Evolutionary conservation across 2,888 invertebrate genomes (phyloP), one percentile per base, ranked within the genome.

Genomic region (Argyra leucocephala): DNA sequence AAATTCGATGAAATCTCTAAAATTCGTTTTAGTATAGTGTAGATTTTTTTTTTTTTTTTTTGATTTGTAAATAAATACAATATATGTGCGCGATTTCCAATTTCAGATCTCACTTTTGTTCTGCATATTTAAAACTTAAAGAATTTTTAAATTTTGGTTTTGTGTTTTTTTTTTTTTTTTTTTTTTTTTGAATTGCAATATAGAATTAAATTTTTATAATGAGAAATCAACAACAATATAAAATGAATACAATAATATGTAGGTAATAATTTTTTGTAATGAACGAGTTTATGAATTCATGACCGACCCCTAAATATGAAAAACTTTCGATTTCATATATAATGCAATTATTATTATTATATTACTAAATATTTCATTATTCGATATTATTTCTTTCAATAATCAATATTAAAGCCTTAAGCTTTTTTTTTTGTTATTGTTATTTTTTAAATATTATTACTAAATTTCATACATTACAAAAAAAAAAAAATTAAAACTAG

Each of bases 271-370:
- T n/a, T n/a, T n/a, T n/a, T n/a, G n/a, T n/a, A n/a, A 48, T 48
- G n/a, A 48, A 48, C 48, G 15, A 48, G 48, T 48, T 48, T 12
- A 18, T 48, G 2, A 48, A 48, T 48, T 48, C 48, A 48, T 12
- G 48, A 18, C 48, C 48, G 48, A 48, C 48, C 48, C 48, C 48
- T 48, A 48, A 48, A 15, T n/a, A 15, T 18, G n/a, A 48, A 18
- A 48, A 48, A 48, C 48, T 48, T 48, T 48, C 48, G n/a, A 48
- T 48, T 48, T 48, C 48, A 48, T 48, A 48, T 48, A 48, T 18
- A 48, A 48, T 48, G 48, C 48, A 48, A 48, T 31, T 31, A 31
- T 31, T 31, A 31, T 31, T 5, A 48, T 48, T 48, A n/a, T 37
- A 37, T 48, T 48, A 48, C 15, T n/a, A 37, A 48, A 48, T 31